A percentile compares a stretch with the other conserved stretches of the same genome.
Evolutionary conservation across 2,113 vertebrate species (phyloP).

Genomic region (Tachysurus vachellii): DNA sequence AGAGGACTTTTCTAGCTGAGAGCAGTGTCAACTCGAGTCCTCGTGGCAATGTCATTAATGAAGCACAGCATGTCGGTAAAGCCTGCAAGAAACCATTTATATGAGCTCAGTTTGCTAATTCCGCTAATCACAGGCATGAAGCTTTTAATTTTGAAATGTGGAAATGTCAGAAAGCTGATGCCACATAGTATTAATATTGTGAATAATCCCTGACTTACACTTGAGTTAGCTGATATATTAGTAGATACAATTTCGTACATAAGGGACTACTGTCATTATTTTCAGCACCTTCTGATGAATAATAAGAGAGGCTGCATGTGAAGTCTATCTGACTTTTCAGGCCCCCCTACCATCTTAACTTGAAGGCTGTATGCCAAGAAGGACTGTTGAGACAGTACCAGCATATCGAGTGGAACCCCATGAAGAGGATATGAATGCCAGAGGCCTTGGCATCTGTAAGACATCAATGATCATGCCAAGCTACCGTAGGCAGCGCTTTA

Average conservation of each 20-base stretch:
- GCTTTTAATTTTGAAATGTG: not conserved
- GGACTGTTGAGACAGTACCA: not conserved
- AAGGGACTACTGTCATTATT: not conserved
- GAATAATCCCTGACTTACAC: not conserved
- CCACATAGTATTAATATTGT: constrained; percentile 3
- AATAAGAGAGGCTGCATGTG: not conserved
- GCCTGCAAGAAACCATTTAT: constrained; percentile 6
- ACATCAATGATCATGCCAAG: constrained; percentile 9
- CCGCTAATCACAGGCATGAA: constrained; percentile 11
- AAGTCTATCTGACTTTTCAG: not conserved
- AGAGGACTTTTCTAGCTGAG: constrained; percentile 29
- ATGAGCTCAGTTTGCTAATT: constrained; percentile 5
- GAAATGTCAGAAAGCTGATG: constrained; percentile 12
- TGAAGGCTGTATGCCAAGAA: not conserved
- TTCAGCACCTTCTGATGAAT: not conserved
- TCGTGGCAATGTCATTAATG: constrained; percentile 26
- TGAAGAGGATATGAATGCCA: constrained; percentile 5
- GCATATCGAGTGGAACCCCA: constrained; percentile 2
- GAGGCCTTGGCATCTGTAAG: constrained; percentile 22
- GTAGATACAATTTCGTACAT: not conserved
- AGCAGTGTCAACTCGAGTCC: constrained; percentile 12
- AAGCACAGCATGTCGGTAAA: constrained; percentile 13
- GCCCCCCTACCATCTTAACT: not conserved
- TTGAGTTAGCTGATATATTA: constrained; percentile 5
- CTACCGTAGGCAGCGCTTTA: constrained; percentile 2